These are phyloP conservation scores for Borostomias antarcticus DNA, from an alignment of 2,797 vertebrate species.

Conservation along the genomic window DNA sequence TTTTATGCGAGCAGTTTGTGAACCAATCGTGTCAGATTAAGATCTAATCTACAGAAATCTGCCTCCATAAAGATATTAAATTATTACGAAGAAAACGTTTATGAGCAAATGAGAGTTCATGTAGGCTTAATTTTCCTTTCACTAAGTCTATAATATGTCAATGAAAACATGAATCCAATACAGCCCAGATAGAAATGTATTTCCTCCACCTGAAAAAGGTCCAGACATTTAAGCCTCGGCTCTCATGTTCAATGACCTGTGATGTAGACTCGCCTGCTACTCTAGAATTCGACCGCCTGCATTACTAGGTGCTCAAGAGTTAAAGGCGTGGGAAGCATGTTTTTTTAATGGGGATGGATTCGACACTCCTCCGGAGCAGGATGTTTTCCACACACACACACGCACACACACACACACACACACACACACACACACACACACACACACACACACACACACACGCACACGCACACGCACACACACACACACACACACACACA, in stretches of 20 bases:
- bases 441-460: slow-evolving; percentile 43
- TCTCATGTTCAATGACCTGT: slow-evolving; percentile 31
- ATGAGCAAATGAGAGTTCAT: too few species aligned
- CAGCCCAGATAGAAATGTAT: not conserved
- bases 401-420: slow-evolving; percentile 10
- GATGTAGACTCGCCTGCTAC: slow-evolving; percentile 29
- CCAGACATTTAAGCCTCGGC: slow-evolving; percentile 8
- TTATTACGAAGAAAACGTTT: too few species aligned
- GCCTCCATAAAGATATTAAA: too few species aligned
- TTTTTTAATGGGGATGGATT: slow-evolving; percentile 49
- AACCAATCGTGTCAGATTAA: too few species aligned
- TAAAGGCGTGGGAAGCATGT: slow-evolving; percentile 53
- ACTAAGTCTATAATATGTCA: too few species aligned
- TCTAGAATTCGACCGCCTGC: slow-evolving; percentile 38
- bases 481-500: slow-evolving; percentile 11
- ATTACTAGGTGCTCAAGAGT: slow-evolving; percentile 42
- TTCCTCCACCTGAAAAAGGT: not conserved
- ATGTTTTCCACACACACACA: slow-evolving; percentile 34
- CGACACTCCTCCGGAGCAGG: slow-evolving; percentile 29
- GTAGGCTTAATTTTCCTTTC: too few species aligned
- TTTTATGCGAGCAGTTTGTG: too few species aligned
- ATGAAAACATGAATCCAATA: not conserved
- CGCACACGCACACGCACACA: slow-evolving; percentile 39
- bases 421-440: slow-evolving; percentile 56
- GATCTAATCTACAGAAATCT: too few species aligned